Conservation (phyloP, 2,797 vertebrate species). For the Spea hammondii region DNA sequence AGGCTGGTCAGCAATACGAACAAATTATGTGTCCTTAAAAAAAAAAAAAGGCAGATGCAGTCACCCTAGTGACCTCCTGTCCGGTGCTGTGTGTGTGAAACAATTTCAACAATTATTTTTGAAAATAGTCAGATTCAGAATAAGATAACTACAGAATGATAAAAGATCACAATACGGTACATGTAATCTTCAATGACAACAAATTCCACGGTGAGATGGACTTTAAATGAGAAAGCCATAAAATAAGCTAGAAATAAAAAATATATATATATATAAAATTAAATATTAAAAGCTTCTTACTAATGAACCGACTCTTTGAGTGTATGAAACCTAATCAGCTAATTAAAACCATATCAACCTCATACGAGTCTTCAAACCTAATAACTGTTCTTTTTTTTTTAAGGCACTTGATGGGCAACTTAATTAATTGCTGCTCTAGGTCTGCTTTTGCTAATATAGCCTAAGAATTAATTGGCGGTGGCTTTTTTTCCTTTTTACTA, state of each 20-base stretch:
- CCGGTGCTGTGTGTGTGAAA: too few species aligned
- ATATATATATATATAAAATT: constrained; percentile 12
- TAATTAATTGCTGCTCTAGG: constrained; percentile 50
- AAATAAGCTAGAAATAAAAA: not conserved
- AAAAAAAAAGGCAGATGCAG: too few species aligned
- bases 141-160: too few species aligned
- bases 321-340: constrained; percentile 26
- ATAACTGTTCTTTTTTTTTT: not conserved
- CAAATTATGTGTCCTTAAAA: too few species aligned
- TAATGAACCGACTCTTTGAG: constrained; percentile 29
- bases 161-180: too few species aligned
- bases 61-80: too few species aligned
- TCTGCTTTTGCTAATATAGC: constrained; percentile 48
- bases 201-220: too few species aligned
- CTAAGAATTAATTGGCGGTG: constrained; percentile 54
- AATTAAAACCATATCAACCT: constrained; percentile 36
- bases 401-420: constrained; percentile 17
- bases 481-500: constrained; percentile 43
- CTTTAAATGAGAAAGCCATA: too few species aligned
- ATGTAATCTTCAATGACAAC: too few species aligned
- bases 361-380: constrained; percentile 18
- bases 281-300: constrained; percentile 39
- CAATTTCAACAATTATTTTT: too few species aligned
- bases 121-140: too few species aligned
- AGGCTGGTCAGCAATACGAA: too few species aligned